Evolutionary conservation across 2,888 invertebrate genomes (phyloP).

Genomic region (Deilephila elpenor): DNA sequence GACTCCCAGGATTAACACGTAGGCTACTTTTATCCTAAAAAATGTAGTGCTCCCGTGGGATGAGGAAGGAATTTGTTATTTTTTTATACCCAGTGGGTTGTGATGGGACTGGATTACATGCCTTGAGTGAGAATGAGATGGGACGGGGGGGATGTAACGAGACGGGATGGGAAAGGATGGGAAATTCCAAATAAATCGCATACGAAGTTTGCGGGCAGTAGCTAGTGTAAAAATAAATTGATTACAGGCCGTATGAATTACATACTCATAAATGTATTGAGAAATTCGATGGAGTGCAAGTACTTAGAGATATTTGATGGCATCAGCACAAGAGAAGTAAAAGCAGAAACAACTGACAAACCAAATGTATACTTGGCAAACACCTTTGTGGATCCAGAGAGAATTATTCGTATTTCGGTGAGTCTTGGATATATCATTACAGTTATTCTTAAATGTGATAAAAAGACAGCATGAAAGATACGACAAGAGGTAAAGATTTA

Average conservation of each 20-base stretch:
- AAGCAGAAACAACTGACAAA: slow-evolving; percentile 42
- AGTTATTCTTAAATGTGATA: not conserved
- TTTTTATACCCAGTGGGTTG: no score
- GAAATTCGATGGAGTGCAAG: slow-evolving; percentile 46
- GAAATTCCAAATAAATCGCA: no score
- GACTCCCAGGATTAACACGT: no score
- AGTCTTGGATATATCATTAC: slow-evolving; percentile 30
- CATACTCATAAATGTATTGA: slow-evolving; percentile 49
- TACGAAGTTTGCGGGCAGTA: no score
- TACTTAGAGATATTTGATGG: slow-evolving; percentile 50
- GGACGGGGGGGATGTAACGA: no score
- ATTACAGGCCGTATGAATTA: slow-evolving; percentile 52
- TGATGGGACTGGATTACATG: no score
- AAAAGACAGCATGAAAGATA: not conserved
- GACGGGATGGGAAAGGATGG: no score
- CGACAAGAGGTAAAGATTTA: not conserved
- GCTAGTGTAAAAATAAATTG: not conserved
- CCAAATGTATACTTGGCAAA: slow-evolving; percentile 51
- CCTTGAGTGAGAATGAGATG: no score
- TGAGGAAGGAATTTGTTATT: no score
- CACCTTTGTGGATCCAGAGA: slow-evolving; percentile 49
- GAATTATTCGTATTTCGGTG: slow-evolving; percentile 60
- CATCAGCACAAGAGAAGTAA: slow-evolving; percentile 41
- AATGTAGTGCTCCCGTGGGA: no score
- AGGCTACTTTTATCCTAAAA: no score